Evolutionary conservation across 2,888 invertebrate species (phyloP).

Genomic region (Noctua pronuba): DNA sequence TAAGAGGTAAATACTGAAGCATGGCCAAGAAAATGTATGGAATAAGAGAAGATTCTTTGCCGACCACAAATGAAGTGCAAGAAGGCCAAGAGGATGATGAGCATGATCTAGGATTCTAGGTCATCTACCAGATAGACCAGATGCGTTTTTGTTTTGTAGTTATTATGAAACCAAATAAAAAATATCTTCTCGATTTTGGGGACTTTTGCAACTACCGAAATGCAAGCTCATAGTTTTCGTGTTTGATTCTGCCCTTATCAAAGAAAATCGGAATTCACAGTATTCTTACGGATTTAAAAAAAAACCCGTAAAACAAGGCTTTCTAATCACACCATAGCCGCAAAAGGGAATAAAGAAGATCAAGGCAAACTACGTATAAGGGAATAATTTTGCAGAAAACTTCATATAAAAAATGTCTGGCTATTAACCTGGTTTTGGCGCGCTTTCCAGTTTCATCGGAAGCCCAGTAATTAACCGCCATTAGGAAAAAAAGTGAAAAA

Average conservation of each 20-base stretch:
- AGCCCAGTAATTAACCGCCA: conserved; percentile 68
- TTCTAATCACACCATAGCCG: conserved; percentile 24
- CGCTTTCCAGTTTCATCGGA: conserved; percentile 67
- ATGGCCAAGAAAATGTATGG: neutral
- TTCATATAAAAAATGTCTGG: conserved; percentile 62
- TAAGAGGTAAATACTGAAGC: neutral
- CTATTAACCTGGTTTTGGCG: conserved; percentile 72
- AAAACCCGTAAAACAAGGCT: neutral
- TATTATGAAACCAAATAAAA: neutral
- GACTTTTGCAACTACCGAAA: neutral
- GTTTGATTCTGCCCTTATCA: neutral
- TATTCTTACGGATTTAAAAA: neutral
- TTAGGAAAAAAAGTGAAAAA: conserved; percentile 63
- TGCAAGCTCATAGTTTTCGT: neutral
- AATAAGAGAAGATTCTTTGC: neutral
- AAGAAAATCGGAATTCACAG: neutral
- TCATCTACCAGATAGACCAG: neutral
- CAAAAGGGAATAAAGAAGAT: conserved; percentile 30
- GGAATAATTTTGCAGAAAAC: conserved; percentile 55
- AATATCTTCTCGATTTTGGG: neutral
- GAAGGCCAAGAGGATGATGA: neutral
- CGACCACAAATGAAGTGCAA: neutral
- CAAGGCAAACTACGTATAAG: conserved; percentile 37
- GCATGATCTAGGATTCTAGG: neutral
- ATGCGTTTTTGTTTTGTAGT: neutral